These are phyloP conservation scores for Furnarius figulus DNA, from an alignment of 2,113 vertebrate species.

Conservation along the genomic window DNA sequence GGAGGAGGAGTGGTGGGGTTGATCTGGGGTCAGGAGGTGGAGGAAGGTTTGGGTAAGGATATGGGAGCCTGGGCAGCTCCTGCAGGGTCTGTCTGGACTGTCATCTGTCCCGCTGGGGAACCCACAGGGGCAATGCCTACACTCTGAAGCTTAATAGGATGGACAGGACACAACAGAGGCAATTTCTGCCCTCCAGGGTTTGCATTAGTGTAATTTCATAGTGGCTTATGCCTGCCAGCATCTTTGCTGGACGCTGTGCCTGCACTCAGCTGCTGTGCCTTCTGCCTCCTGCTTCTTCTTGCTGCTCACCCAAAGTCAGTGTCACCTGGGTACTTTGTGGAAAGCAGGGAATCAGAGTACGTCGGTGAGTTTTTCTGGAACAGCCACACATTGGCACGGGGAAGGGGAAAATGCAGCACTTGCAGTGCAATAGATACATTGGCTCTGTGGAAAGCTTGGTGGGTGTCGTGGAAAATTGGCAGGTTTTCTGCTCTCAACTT, in stretches of 20 bases:
- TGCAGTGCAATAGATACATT: not conserved
- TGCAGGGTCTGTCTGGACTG: fast-evolving
- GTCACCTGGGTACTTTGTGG: not conserved
- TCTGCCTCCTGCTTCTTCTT: not conserved
- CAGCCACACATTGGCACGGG: not conserved
- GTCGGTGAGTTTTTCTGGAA: not conserved
- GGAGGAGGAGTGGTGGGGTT: not conserved
- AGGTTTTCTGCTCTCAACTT: not conserved
- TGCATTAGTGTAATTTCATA: not conserved
- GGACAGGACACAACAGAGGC: not conserved
- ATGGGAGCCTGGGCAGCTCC: fast-evolving
- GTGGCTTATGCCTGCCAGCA: not conserved
- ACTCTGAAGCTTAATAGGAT: not conserved
- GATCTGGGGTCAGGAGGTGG: fast-evolving
- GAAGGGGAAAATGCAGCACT: slow-evolving; percentile 2
- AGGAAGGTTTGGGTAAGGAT: not conserved
- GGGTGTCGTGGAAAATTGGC: not conserved
- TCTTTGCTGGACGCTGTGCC: not conserved
- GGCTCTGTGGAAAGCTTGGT: not conserved
- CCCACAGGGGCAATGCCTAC: not conserved
- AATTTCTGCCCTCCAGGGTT: not conserved
- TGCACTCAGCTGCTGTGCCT: not conserved
- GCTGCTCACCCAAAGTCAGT: not conserved
- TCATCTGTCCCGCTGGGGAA: not conserved
- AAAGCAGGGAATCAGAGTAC: not conserved